Evolutionary conservation across 2,888 invertebrate genomes (phyloP).

Genomic region (Merodon equestris): DNA sequence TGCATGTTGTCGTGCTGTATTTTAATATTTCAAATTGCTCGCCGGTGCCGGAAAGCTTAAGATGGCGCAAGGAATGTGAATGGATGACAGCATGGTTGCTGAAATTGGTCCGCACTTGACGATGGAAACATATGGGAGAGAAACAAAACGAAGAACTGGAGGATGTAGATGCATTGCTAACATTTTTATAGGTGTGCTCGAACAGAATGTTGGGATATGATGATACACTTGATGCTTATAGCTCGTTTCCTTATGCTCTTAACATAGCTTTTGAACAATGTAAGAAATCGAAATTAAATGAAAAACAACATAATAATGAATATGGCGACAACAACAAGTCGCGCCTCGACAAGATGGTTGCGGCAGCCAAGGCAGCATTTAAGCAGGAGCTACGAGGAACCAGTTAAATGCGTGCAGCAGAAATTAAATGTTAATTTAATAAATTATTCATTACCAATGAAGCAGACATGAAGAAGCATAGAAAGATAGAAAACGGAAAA

Average conservation of each 20-base stretch:
- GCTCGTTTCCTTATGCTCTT: constrained; percentile 52
- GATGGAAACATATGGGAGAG: not conserved
- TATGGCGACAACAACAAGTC: constrained; percentile 51
- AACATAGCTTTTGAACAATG: constrained; percentile 57
- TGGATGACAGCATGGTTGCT: constrained; percentile 42
- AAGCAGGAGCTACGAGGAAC: constrained; percentile 53
- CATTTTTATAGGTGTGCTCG: constrained; percentile 55
- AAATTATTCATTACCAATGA: constrained; percentile 63
- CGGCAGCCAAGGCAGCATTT: constrained; percentile 26
- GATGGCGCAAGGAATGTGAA: constrained; percentile 28
- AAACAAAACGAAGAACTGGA: constrained; percentile 39
- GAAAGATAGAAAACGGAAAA: too few relatives aligned
- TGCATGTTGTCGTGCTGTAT: constrained; percentile 68
- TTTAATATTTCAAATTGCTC: constrained; percentile 63
- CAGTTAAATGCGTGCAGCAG: constrained; percentile 68
- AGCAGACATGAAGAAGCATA: constrained; percentile 30
- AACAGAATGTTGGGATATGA: constrained; percentile 41
- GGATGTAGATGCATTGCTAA: constrained; percentile 54
- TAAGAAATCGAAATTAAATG: constrained; percentile 66
- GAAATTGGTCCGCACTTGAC: constrained; percentile 62
- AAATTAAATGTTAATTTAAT: constrained; percentile 68
- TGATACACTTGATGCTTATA: constrained; percentile 54
- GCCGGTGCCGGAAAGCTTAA: not conserved
- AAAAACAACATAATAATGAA: constrained; percentile 41
- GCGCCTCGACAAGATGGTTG: constrained; percentile 45